A percentile compares a stretch with the other conserved stretches of the same genome.
Evolutionary conservation across 2,888 invertebrate genomes (phyloP).

Genomic region (Chromoteleia sp.): DNA sequence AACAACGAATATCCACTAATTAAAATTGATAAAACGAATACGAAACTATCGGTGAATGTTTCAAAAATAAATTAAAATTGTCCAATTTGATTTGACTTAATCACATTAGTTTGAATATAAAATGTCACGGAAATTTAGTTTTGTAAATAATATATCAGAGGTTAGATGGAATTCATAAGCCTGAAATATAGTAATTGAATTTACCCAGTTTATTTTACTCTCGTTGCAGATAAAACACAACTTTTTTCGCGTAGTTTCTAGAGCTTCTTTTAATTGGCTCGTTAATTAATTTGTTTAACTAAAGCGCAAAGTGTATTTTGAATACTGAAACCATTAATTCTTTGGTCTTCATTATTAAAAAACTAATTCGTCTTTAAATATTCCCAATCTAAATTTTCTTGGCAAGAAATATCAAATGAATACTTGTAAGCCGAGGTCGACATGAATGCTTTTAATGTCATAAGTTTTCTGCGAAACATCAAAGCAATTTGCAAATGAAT

Average conservation of each 20-base stretch:
- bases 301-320: neutral
- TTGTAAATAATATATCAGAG: neutral
- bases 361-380: too few species aligned
- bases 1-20: too few species aligned
- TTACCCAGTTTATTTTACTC: conserved; percentile 8
- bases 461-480: conserved; percentile 4
- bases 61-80: too few species aligned
- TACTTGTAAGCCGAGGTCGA: too few species aligned
- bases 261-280: conserved; percentile 10
- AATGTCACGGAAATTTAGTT: neutral
- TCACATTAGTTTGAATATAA: too few species aligned
- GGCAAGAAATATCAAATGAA: too few species aligned
- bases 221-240: conserved; percentile 8
- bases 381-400: too few species aligned
- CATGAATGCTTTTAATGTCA: neutral
- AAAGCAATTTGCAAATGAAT: conserved; percentile 12
- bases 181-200: conserved; percentile 7
- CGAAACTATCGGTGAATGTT: too few species aligned
- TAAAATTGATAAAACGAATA: too few species aligned
- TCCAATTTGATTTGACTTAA: too few species aligned
- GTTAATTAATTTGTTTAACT: conserved; percentile 22
- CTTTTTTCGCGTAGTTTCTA: conserved; percentile 5
- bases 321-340: neutral
- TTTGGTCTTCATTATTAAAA: neutral
- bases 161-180: neutral